Base-by-base conservation (phyloP, 2,888 invertebrate species). In the Phortica magna region DNA sequence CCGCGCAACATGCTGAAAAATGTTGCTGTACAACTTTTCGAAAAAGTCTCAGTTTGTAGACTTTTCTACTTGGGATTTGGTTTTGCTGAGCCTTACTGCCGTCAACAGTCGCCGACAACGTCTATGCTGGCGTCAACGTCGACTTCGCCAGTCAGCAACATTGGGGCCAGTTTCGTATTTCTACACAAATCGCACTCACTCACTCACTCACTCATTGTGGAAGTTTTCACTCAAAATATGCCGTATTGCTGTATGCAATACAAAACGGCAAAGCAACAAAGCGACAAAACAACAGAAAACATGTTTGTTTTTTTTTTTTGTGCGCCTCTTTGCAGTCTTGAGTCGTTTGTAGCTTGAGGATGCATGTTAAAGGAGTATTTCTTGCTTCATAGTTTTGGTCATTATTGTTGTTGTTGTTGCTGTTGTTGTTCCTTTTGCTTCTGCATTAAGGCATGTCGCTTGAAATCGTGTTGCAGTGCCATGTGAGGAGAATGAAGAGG, bases 1-100 rank as follows among this genome's bases (percentile, higher is more conserved):
- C 85, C 85, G 88, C 83, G 87, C 85, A 88, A 87, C 87, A 88
- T 82, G 85, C 82, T 82, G 82, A 80, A 87, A 88, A 89, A 88
- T 88, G 88, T 88, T 89, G 88, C 88, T 79, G 74, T 75, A 83
- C 88, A 84, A 87, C 88, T 88, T 88, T 88, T 88, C 74, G 83
- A 82, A 39, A 67, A 14, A 41, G 22, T 41, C 22, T 39, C 17
- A 12, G 12, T 41, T 41, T 41, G 67, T 41, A 65, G 74, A 65
- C 74, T 65, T 42, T 61, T 61, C 22, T 9, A 17, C 19, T 19
- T 59, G 19, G 19, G 59, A 17, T 59, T 59, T 59, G n/a, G 19
- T 14, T 17, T 57, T 57, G n/a, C 59, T 61, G 17, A 61, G 61
- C 17, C 19, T 61, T 17, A 61, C 31, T 1, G 39, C 14, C 17